A percentile compares a stretch with the other conserved stretches of the same genome.
Conservation (phyloP, 2,888 invertebrate species). For the Cryptus armator region DNA sequence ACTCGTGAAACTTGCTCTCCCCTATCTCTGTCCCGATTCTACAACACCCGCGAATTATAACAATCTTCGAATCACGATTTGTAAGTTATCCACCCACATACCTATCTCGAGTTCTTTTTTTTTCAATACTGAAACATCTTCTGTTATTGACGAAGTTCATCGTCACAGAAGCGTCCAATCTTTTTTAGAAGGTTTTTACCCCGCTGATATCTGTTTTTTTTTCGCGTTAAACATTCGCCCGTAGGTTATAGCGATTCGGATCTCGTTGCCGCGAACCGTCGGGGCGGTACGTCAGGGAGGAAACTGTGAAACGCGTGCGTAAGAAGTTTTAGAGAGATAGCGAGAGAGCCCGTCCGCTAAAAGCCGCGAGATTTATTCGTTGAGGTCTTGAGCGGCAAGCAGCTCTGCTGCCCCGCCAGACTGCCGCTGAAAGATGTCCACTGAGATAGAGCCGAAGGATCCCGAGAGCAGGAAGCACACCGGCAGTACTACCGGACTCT, state of each 20-base stretch:
- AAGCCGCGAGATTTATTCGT: conserved; percentile 67
- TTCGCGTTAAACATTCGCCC: conserved; percentile 18
- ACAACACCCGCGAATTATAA: conserved; percentile 41
- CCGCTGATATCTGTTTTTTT: conserved; percentile 52
- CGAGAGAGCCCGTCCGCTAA: conserved; percentile 46
- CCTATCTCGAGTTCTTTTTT: not conserved
- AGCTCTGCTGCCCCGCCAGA: conserved; percentile 54
- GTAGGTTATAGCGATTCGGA: conserved; percentile 50
- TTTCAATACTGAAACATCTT: not conserved
- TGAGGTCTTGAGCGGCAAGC: conserved; percentile 60
- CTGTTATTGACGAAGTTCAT: no score
- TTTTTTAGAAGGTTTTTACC: not conserved
- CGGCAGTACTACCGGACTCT: conserved; percentile 81
- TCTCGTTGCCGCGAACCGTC: conserved; percentile 35
- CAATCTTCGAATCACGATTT: conserved; percentile 49
- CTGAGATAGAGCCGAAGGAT: conserved; percentile 78
- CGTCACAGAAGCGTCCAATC: not conserved
- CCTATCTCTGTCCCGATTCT: conserved; percentile 4
- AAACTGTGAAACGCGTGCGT: conserved; percentile 66
- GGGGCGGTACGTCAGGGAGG: conserved; percentile 50
- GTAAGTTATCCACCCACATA: not conserved
- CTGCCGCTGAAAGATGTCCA: conserved; percentile 79
- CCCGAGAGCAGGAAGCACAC: conserved; percentile 80
- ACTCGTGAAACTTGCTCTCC: conserved; percentile 20
- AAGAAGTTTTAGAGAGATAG: conserved; percentile 58